Evolutionary conservation across 2,888 invertebrate species (phyloP).

Genomic region (Drosophila parthenogenetica): DNA sequence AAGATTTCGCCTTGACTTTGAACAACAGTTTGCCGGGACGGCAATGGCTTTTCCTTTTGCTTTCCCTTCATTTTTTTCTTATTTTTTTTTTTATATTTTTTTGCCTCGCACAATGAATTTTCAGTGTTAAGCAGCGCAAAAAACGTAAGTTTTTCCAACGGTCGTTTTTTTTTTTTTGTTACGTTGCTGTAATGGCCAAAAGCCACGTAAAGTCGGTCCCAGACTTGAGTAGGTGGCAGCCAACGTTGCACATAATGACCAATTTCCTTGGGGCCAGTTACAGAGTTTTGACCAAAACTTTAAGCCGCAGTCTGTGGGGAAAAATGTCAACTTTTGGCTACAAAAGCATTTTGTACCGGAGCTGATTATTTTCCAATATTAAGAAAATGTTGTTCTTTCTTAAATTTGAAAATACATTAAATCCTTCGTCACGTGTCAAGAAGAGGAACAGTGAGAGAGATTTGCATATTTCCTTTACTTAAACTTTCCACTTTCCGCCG

Average conservation of each 20-base stretch:
- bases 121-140: slow-evolving; percentile 69
- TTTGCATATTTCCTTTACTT: slow-evolving; percentile 54
- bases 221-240: slow-evolving; percentile 30
- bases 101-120: slow-evolving; percentile 59
- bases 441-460: slow-evolving; percentile 1
- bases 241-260: slow-evolving; percentile 74
- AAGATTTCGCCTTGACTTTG: slow-evolving; percentile 82
- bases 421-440: slow-evolving; percentile 62
- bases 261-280: slow-evolving; percentile 67
- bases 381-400: not conserved
- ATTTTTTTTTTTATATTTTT: slow-evolving; percentile 13
- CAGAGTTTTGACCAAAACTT: slow-evolving; percentile 33
- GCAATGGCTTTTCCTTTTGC: slow-evolving; percentile 58
- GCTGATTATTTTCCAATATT: slow-evolving; percentile 35
- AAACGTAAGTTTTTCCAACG: slow-evolving; percentile 72
- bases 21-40: slow-evolving; percentile 73
- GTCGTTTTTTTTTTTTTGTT: slow-evolving; percentile 40
- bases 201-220: slow-evolving; percentile 63
- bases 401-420: slow-evolving; percentile 30
- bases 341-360: not conserved
- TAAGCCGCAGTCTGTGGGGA: slow-evolving; percentile 27
- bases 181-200: slow-evolving; percentile 60
- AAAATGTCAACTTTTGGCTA: slow-evolving; percentile 25
- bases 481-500: not conserved
- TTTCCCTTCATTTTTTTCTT: slow-evolving; percentile 34